These are phyloP conservation scores for Protobothrops flavoviridis DNA, from an alignment of 2,113 vertebrate species.

Conservation along the genomic window DNA sequence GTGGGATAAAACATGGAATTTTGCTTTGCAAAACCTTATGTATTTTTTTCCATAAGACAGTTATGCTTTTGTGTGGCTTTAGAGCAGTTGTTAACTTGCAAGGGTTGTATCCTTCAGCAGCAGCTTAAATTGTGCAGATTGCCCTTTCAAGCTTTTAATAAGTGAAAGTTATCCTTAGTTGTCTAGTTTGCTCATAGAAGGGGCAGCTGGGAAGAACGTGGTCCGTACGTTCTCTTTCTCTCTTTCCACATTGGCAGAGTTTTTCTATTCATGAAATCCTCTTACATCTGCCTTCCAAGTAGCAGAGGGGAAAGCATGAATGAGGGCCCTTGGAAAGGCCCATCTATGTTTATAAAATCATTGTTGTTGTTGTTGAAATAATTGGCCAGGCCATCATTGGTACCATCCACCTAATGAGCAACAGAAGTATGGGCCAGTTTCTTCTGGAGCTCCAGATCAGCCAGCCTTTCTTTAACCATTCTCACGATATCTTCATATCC, in stretches of 20 bases:
- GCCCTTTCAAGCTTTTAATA: neutral
- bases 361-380: neutral
- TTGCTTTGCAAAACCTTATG: neutral
- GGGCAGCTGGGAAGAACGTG: neutral
- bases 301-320: neutral
- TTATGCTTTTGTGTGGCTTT: neutral
- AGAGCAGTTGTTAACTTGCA: neutral
- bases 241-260: neutral
- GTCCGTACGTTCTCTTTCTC: neutral
- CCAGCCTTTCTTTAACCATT: neutral
- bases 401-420: neutral
- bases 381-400: neutral
- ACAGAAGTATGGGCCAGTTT: neutral
- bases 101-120: neutral
- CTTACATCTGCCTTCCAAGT: neutral
- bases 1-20: neutral
- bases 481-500: neutral
- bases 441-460: neutral
- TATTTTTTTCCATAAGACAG: neutral
- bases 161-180: neutral
- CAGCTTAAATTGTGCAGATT: neutral
- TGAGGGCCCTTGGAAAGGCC: neutral
- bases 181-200: neutral
- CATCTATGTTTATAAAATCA: neutral
- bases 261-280: neutral